Percentiles rank a stretch among this genome's conserved stretches.
Evolutionary conservation across 1,140 invertebrate genomes (phyloP).

Genomic region (Cataglyphis hispanica): DNA sequence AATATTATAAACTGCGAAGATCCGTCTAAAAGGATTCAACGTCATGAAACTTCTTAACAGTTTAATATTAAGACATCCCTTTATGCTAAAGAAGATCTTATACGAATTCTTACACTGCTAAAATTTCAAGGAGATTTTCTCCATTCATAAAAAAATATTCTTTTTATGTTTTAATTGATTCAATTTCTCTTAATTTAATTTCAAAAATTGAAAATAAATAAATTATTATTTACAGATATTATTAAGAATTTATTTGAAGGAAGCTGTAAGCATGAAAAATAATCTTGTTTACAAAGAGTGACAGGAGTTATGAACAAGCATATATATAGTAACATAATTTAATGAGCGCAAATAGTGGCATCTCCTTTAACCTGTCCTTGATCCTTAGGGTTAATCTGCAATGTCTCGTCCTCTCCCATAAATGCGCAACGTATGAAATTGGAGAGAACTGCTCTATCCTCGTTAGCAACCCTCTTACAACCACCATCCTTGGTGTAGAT

Average conservation of each 20-base stretch:
- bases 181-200: too few species aligned
- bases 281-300: background rate
- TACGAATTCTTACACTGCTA: background rate
- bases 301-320: background rate
- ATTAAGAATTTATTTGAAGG: background rate
- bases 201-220: background rate
- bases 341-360: conserved; percentile 11
- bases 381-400: conserved; percentile 12
- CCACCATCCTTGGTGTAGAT: background rate
- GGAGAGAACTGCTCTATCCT: conserved; percentile 1
- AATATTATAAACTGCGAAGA: background rate
- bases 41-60: background rate
- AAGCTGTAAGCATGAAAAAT: background rate
- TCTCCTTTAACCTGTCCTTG: background rate
- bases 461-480: conserved; percentile 24
- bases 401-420: background rate
- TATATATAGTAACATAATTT: conserved; percentile 16
- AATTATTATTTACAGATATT: background rate
- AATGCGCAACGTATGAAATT: conserved; percentile 16
- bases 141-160: background rate
- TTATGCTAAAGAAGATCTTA: background rate
- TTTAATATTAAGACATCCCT: background rate
- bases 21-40: background rate
- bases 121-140: background rate
- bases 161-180: background rate